Base-by-base conservation (phyloP, 2,888 invertebrate species). In the Ornithoptera alexandrae region DNA sequence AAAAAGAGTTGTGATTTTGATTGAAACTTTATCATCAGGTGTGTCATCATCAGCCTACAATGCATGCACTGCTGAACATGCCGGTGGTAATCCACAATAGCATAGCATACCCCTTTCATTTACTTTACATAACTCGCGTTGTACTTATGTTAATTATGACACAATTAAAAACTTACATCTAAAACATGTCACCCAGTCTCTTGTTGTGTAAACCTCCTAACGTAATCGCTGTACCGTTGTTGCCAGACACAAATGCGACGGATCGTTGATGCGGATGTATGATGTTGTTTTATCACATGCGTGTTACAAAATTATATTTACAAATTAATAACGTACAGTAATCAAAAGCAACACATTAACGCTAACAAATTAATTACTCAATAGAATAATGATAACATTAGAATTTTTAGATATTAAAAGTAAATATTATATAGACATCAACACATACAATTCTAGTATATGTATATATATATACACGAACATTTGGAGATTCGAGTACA, bases 271-370 rank as follows among this genome's bases (percentile, higher is more conserved):
- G 46, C 46, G 17, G 46, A 46, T 46, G 12, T 46, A 15, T 42
- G 12, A 12, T 42, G 22, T 30, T 30, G 30, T 46, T 46, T 46
- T 46, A 46, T 46, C 46, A 46, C 46, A 46, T 46, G 46, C 3
- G 30, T 15, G 12, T 46, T 46, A 46, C 46, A 46, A 46, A 30
- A 46, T 63, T 67, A 59, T 70, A 70, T 63, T 70, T 60, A 63
- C 62, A 59, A 36, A 69, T 57, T 12, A 65, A 66, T 66, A 30
- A 60, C 53, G 66, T 53, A 59, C 58, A 70, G 57, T 46, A 70
- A 50, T 58, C 36, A 63, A 63, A 70, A 70, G 70, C 67, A 50
- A 63, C 39, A 50, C 36, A 60, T 66, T 60, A 66, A 66, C 60
- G 63, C 63, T 59, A 56, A 12, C 22, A 62, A 61, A 56, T 64